Percentiles rank a stretch among this genome's conserved stretches.
Evolutionary conservation across 2,113 vertebrate species (phyloP).

Genomic region (Sinosuthora webbiana): DNA sequence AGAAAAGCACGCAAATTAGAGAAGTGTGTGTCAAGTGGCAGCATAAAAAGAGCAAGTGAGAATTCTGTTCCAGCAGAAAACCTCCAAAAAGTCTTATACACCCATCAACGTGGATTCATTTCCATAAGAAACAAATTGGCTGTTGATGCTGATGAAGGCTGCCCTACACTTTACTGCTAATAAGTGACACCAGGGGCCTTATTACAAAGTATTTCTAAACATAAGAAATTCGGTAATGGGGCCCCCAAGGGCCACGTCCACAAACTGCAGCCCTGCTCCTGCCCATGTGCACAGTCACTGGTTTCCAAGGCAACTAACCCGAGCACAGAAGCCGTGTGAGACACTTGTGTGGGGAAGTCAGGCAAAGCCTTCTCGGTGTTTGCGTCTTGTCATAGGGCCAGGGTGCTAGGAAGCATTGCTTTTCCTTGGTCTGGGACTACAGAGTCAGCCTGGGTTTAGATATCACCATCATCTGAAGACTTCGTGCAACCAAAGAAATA

Average conservation of each 20-base stretch:
- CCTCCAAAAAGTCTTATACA: background rate
- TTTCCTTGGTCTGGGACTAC: background rate
- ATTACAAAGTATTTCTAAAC: constrained; percentile 70
- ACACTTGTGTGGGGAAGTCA: background rate
- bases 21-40: background rate
- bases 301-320: constrained; percentile 62
- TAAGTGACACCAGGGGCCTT: constrained; percentile 68
- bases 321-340: background rate
- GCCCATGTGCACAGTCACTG: background rate
- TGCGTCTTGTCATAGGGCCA: background rate
- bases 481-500: background rate
- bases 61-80: constrained; percentile 40
- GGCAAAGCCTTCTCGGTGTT: background rate
- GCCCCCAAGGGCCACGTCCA: constrained; percentile 52
- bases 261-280: background rate
- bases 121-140: constrained; percentile 60
- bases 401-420: background rate
- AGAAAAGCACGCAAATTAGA: constrained; percentile 20
- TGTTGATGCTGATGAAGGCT: constrained; percentile 56
- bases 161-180: constrained; percentile 61
- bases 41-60: constrained; percentile 24
- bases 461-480: background rate
- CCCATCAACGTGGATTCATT: background rate
- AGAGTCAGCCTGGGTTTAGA: background rate
- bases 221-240: constrained; percentile 62